Percentiles rank a stretch among this genome's conserved stretches.
These are phyloP conservation scores for Halictus rubicundus DNA, from an alignment of 1,140 invertebrate genomes.

Conservation along the genomic window DNA sequence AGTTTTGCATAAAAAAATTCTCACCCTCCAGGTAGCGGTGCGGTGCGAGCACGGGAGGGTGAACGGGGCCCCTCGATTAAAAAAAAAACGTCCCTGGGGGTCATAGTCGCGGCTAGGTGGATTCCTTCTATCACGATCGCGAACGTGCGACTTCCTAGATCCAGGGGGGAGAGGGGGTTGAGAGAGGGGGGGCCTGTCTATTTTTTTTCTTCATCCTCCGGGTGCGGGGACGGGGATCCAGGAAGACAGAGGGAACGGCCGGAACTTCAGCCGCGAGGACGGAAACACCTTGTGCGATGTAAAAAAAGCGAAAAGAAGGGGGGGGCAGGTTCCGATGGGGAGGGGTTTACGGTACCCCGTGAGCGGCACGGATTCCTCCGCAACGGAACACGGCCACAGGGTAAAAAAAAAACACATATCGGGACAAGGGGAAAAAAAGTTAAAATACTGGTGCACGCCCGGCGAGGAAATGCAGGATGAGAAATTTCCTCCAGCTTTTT, in stretches of 20 bases:
- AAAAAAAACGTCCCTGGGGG: constrained; percentile 34
- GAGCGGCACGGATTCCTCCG: constrained; percentile 78
- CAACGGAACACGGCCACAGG: constrained; percentile 65
- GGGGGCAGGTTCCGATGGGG: constrained; percentile 26
- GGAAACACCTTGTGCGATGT: constrained; percentile 64
- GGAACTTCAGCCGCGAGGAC: constrained; percentile 50
- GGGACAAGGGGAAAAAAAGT: constrained; percentile 57
- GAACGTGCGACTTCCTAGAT: constrained; percentile 35
- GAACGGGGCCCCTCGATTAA: constrained; percentile 35
- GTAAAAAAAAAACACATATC: constrained; percentile 27
- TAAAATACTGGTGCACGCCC: constrained; percentile 65
- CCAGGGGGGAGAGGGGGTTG: too few species aligned
- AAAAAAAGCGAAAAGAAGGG: constrained; percentile 39
- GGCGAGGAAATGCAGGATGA: constrained; percentile 47
- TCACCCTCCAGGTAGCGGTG: constrained; percentile 70
- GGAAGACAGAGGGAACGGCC: not conserved
- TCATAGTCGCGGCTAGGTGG: constrained; percentile 48
- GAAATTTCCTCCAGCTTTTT: constrained; percentile 56
- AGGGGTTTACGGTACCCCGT: constrained; percentile 75
- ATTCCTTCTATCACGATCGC: constrained; percentile 49
- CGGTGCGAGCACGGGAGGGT: constrained; percentile 30
- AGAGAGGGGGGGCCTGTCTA: constrained; percentile 3
- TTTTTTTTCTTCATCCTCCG: constrained; percentile 27
- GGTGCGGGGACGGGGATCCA: not conserved
- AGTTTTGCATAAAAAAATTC: constrained; percentile 80